A percentile compares a stretch with the other conserved stretches of the same genome.
Conservation (phyloP, 2,113 vertebrate genomes). For the Beaufortia kweichowensis region DNA sequence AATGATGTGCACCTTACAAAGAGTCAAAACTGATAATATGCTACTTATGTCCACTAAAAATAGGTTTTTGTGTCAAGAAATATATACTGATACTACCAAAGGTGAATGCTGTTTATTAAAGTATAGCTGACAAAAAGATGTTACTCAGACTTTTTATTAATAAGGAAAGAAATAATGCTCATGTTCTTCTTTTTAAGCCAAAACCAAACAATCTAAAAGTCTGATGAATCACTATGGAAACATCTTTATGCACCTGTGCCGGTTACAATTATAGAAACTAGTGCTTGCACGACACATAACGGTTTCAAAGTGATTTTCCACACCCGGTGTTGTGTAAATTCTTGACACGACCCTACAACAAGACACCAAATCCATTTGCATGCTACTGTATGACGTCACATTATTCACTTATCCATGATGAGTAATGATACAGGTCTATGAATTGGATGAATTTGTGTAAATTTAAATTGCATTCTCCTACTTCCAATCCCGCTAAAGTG, state of each 20-base stretch:
- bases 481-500: background rate
- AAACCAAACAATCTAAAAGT: no score
- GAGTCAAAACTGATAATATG: no score
- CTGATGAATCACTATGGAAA: slow-evolving; percentile 27
- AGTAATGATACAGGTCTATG: slow-evolving; percentile 22
- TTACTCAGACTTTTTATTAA: no score
- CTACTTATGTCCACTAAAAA: no score
- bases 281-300: background rate
- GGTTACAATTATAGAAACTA: slow-evolving; percentile 9
- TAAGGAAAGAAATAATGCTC: no score
- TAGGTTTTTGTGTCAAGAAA: no score
- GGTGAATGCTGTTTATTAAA: no score
- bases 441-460: no score
- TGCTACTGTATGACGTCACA: background rate
- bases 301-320: slow-evolving; percentile 7
- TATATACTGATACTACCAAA: no score
- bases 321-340: background rate
- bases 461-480: background rate
- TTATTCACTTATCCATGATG: slow-evolving; percentile 10
- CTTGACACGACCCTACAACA: slow-evolving; percentile 1
- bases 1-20: no score
- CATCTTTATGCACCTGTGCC: slow-evolving; percentile 21
- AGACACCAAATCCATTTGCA: slow-evolving; percentile 15
- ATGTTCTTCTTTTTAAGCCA: no score
- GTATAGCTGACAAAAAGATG: no score